phyloP scores from a whole-genome alignment of 2,113 vertebrate species.

The Tinamus guttatus region DNA sequence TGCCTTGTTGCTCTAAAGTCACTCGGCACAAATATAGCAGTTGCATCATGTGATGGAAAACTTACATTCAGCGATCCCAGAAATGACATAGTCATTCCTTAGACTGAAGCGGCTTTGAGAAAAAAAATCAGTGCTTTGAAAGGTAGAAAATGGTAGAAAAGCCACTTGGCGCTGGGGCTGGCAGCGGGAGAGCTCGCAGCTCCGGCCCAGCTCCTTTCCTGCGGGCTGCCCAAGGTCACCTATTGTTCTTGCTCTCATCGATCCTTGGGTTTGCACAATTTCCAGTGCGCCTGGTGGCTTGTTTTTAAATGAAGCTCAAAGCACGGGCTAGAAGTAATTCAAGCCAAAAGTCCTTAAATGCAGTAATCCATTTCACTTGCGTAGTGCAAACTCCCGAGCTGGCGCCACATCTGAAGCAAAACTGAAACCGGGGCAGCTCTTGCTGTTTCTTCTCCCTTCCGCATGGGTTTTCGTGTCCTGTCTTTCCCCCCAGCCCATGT shows the following conservation, averaged over 20 bases:
- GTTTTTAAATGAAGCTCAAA: too few species aligned
- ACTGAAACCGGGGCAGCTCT: too few species aligned
- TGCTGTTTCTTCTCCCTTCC: too few species aligned
- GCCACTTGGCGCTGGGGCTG: neutral
- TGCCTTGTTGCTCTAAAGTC: neutral
- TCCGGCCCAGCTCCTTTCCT: neutral
- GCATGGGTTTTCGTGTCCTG: too few species aligned
- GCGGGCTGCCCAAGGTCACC: neutral
- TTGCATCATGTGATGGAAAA: neutral
- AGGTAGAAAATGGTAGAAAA: neutral
- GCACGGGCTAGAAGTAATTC: too few species aligned
- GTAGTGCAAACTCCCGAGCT: too few species aligned
- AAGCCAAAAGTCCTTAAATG: too few species aligned
- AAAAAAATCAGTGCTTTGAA: neutral
- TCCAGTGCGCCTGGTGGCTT: neutral
- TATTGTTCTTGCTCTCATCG: neutral
- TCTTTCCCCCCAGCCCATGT: too few species aligned
- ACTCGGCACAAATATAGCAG: neutral
- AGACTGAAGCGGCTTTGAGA: neutral
- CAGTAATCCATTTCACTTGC: too few species aligned
- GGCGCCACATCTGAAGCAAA: too few species aligned
- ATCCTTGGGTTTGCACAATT: neutral
- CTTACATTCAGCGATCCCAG: neutral
- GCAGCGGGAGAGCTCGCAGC: neutral
- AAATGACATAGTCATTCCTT: neutral